Conservation (phyloP, 1,140 invertebrate genomes). For the Sipha flava region DNA sequence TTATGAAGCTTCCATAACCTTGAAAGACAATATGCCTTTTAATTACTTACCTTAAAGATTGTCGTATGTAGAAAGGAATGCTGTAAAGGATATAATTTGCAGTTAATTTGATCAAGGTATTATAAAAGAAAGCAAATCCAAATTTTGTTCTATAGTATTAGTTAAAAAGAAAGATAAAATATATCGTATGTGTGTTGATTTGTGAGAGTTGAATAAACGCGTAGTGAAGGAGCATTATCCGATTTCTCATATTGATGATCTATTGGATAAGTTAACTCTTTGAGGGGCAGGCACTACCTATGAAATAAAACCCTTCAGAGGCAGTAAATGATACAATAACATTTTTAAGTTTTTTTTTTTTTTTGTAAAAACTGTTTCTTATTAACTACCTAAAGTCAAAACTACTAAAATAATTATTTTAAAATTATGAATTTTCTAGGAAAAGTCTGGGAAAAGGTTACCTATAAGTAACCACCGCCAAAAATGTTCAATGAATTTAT, state of each 20-base stretch:
- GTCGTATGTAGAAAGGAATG: not conserved
- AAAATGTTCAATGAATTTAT: too few species aligned
- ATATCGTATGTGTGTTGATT: not conserved
- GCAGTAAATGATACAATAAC: not conserved
- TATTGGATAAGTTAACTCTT: not conserved
- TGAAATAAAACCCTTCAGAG: not conserved
- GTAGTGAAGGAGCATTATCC: not conserved
- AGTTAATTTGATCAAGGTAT: not conserved
- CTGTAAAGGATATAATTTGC: slow-evolving; percentile 4
- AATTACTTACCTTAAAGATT: not conserved
- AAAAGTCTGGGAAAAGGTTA: too few species aligned
- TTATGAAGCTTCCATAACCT: not conserved
- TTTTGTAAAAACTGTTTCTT: too few species aligned
- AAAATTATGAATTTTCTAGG: too few species aligned
- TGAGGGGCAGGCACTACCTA: not conserved
- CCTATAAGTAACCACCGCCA: too few species aligned
- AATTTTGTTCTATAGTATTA: slow-evolving; percentile 1
- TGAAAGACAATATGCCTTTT: not conserved
- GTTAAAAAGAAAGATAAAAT: not conserved
- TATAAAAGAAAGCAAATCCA: not conserved
- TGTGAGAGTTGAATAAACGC: not conserved
- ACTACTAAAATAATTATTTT: too few species aligned
- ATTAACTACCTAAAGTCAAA: too few species aligned
- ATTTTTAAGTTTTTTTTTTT: too few species aligned
- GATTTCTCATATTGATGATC: not conserved